These are phyloP conservation scores for Psittacula cyanocephala DNA, from an alignment of 2,113 vertebrate genomes.

Conservation along the genomic window DNA sequence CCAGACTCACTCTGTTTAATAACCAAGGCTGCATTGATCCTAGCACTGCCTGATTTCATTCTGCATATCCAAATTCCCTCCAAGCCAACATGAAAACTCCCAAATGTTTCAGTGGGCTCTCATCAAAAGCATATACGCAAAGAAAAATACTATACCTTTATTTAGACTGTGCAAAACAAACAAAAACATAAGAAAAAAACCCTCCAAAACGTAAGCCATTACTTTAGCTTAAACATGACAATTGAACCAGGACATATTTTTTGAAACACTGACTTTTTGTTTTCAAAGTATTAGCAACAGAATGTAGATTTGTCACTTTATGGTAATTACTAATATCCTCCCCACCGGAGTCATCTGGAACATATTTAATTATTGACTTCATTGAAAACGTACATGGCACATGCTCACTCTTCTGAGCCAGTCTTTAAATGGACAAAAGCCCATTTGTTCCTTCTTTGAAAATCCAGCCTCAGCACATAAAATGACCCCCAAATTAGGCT, in stretches of 20 bases:
- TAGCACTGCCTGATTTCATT: not conserved
- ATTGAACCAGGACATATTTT: not conserved
- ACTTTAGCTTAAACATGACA: not conserved
- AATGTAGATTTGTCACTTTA: not conserved
- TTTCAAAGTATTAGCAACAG: not conserved
- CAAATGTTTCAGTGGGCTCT: not conserved
- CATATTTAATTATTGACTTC: constrained; percentile 33
- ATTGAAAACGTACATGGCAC: not conserved
- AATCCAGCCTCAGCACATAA: not conserved
- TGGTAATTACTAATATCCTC: not conserved
- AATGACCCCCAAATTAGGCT: not conserved
- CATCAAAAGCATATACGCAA: not conserved
- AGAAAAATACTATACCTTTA: not conserved
- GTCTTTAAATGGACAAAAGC: constrained; percentile 23
- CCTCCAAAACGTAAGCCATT: not conserved
- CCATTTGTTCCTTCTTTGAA: not conserved
- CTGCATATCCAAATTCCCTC: not conserved
- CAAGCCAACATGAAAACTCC: not conserved
- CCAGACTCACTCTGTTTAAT: not conserved
- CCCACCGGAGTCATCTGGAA: not conserved
- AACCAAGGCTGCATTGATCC: not conserved
- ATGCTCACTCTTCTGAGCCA: not conserved
- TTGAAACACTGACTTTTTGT: constrained; percentile 27
- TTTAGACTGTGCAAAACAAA: not conserved
- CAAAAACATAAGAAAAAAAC: not conserved